Conservation (phyloP, 2,797 vertebrate species). For the Kryptolebias ocellatus region DNA sequence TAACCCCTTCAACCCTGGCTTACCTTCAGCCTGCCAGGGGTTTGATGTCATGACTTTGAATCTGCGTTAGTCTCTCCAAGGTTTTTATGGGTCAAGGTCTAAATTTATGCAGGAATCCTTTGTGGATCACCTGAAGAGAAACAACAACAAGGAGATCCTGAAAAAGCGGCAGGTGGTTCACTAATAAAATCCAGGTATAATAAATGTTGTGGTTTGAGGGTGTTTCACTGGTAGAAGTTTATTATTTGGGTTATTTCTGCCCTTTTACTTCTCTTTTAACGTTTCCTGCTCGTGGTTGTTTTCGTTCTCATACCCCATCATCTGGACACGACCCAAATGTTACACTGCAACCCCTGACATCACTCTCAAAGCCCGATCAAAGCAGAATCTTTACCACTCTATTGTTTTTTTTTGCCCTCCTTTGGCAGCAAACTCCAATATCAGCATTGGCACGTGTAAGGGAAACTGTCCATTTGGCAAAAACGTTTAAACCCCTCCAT, state of each 20-base stretch:
- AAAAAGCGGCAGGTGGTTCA: conserved; percentile 5
- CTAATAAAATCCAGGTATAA: background rate
- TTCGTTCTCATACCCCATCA: conserved; percentile 23
- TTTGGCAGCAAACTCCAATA: conserved; percentile 76
- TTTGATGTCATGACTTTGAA: conserved; percentile 18
- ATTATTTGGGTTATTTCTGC: conserved; percentile 17
- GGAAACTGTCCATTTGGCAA: conserved; percentile 87
- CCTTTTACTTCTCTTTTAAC: conserved; percentile 38
- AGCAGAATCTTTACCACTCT: conserved; percentile 83
- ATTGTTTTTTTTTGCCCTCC: conserved; percentile 62
- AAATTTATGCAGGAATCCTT: conserved; percentile 24
- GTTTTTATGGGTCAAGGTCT: conserved; percentile 16
- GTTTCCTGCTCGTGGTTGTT: conserved; percentile 45
- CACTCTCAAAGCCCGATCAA: conserved; percentile 77
- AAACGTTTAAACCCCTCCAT: conserved; percentile 82
- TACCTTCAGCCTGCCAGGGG: conserved; percentile 4
- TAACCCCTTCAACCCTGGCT: conserved; percentile 1
- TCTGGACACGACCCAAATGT: conserved; percentile 57
- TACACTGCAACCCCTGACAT: conserved; percentile 32
- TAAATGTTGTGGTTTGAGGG: background rate
- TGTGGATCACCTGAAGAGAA: conserved; percentile 16
- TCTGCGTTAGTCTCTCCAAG: background rate
- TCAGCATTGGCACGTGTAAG: conserved; percentile 84
- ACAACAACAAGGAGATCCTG: conserved; percentile 10
- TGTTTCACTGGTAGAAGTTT: background rate